Evolutionary conservation across 2,888 invertebrate genomes (phyloP).

Genomic region (Callosobruchus maculatus): DNA sequence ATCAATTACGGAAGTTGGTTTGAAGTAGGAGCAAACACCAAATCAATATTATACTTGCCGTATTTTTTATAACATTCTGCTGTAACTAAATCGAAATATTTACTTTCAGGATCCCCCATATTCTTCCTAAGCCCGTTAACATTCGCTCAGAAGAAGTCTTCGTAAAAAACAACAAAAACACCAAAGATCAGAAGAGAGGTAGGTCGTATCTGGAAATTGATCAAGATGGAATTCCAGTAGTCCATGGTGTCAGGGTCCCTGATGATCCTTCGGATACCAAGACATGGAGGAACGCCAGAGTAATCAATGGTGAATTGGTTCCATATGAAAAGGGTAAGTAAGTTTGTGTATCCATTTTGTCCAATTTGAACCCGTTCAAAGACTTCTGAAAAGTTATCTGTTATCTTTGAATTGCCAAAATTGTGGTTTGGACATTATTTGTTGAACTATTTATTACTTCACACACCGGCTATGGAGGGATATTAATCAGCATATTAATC

Average conservation of each 20-base stretch:
- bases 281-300: conserved; percentile 84
- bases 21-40: too few relatives aligned
- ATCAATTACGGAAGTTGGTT: too few relatives aligned
- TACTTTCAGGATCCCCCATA: conserved; percentile 44
- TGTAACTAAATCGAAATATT: too few relatives aligned
- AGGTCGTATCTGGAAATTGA: conserved; percentile 64
- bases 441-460: too few relatives aligned
- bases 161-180: conserved; percentile 49
- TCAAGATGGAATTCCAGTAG: conserved; percentile 72
- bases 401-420: too few relatives aligned
- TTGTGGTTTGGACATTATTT: too few relatives aligned
- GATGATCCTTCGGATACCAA: conserved; percentile 72
- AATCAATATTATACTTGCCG: too few relatives aligned
- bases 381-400: too few relatives aligned
- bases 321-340: conserved; percentile 63
- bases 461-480: too few relatives aligned
- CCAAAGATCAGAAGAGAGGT: conserved; percentile 57
- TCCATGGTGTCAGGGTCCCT: conserved; percentile 78
- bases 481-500: too few relatives aligned
- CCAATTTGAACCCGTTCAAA: too few relatives aligned
- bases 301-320: conserved; percentile 77
- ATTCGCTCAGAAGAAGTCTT: conserved; percentile 64
- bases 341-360: neutral
- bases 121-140: conserved; percentile 68
- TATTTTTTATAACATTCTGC: too few relatives aligned